Conservation (phyloP, 2,888 invertebrate species). For the Drosophila planitibia region DNA sequence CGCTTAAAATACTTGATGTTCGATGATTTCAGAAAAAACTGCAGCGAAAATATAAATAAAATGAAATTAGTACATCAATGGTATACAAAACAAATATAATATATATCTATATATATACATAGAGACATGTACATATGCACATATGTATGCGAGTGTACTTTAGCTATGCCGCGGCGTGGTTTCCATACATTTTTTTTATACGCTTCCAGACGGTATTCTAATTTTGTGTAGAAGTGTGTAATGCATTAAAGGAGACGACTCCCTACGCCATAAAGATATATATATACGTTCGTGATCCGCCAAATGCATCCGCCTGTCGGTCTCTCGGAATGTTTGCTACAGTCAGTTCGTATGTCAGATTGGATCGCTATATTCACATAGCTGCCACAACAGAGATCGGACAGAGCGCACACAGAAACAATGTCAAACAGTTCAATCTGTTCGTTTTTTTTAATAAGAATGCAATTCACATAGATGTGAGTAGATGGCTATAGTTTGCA, state of each 20-base stretch:
- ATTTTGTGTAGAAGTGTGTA: too few relatives aligned
- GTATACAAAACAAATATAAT: neutral
- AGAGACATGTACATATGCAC: neutral
- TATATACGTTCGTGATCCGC: neutral
- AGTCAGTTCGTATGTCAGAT: neutral
- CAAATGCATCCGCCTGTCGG: neutral
- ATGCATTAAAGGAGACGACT: neutral
- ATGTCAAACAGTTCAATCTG: neutral
- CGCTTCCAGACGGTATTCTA: neutral
- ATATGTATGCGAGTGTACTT: neutral
- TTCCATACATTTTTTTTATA: neutral
- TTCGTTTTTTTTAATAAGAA: neutral
- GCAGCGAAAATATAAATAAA: slow-evolving; percentile 6
- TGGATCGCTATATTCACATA: neutral
- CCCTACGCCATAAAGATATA: neutral
- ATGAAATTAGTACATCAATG: slow-evolving; percentile 8
- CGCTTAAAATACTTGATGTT: slow-evolving; percentile 84
- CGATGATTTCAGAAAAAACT: slow-evolving; percentile 84
- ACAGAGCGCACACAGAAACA: neutral
- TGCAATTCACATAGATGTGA: neutral
- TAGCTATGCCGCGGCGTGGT: slow-evolving; percentile 16
- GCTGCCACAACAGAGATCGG: neutral
- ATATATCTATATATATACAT: neutral
- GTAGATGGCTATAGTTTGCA: neutral
- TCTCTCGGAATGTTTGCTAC: neutral